Conservation (phyloP, 2,113 vertebrate species). For the Engraulis encrasicolus region DNA sequence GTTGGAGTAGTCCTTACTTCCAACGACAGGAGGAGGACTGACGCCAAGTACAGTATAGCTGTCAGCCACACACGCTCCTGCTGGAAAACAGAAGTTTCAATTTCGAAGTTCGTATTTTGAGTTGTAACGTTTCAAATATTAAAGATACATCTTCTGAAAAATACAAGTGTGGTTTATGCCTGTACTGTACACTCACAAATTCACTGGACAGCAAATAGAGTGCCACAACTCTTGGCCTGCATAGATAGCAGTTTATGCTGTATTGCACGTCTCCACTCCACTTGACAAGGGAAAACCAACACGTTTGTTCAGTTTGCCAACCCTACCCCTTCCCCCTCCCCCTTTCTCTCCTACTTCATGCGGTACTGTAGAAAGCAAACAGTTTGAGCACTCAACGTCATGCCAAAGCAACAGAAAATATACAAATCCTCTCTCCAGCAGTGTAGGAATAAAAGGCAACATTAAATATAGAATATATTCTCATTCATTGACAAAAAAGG, state of each 20-base stretch:
- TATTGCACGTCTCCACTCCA: constrained; percentile 76
- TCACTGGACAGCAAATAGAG: constrained; percentile 78
- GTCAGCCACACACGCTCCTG: constrained; percentile 56
- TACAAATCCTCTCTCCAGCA: constrained; percentile 64
- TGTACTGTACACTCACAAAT: constrained; percentile 81
- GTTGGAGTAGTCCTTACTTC: constrained; percentile 64
- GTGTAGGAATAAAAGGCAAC: constrained; percentile 73
- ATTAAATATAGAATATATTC: constrained; percentile 63
- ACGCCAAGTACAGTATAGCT: constrained; percentile 53
- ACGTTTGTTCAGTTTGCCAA: neutral
- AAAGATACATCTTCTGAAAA: constrained; percentile 80
- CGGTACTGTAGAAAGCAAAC: constrained; percentile 31
- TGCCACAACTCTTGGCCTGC: constrained; percentile 81
- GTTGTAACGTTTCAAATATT: constrained; percentile 72
- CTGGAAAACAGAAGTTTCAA: constrained; percentile 61
- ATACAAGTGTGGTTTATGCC: constrained; percentile 76
- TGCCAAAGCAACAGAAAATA: constrained; percentile 55
- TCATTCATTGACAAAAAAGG: constrained; percentile 65
- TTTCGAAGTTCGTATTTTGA: constrained; percentile 61
- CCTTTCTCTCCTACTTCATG: constrained; percentile 33
- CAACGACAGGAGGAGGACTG: constrained; percentile 58
- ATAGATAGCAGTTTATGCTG: constrained; percentile 80
- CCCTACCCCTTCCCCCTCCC: constrained; percentile 34
- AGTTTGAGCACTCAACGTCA: constrained; percentile 53
- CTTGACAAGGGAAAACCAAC: constrained; percentile 59